These are phyloP conservation scores for Ellobium chinense DNA, from an alignment of 2,888 invertebrate species.

Conservation along the genomic window DNA sequence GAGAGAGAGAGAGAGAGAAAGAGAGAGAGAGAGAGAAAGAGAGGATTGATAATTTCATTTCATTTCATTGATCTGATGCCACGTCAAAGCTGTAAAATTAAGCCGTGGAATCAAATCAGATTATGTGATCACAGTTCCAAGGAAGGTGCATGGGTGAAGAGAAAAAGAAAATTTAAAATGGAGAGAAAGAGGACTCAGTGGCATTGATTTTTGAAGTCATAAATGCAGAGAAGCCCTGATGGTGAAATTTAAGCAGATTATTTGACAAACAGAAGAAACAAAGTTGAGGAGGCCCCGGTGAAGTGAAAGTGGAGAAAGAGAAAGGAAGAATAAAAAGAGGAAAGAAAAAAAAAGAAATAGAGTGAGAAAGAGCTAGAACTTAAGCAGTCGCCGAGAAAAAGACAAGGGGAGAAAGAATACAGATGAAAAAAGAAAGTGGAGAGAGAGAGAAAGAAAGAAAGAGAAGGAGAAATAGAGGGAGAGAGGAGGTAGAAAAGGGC, in stretches of 20 bases:
- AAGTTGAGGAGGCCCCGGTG: no score
- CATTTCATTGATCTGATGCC: no score
- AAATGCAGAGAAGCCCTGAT: no score
- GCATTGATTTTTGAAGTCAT: no score
- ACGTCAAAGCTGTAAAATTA: no score
- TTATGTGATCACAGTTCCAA: no score
- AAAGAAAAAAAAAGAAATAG: background rate
- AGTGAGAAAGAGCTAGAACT: background rate
- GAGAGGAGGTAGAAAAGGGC: no score
- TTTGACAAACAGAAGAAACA: no score
- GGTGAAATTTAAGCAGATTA: no score
- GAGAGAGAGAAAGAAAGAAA: constrained; percentile 9
- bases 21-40: background rate
- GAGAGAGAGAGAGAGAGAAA: background rate
- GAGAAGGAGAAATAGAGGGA: background rate
- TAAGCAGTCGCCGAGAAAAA: background rate
- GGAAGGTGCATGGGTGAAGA: background rate
- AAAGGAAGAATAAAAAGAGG: background rate
- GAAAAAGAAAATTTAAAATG: background rate
- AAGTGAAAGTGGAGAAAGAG: background rate
- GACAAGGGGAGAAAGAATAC: background rate
- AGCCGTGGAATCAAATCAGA: no score
- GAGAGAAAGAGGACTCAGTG: no score
- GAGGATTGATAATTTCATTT: no score
- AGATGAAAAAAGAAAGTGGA: background rate